These are phyloP conservation scores for Parthenolecanium corni DNA, from an alignment of 2,888 invertebrate species.

Conservation along the genomic window DNA sequence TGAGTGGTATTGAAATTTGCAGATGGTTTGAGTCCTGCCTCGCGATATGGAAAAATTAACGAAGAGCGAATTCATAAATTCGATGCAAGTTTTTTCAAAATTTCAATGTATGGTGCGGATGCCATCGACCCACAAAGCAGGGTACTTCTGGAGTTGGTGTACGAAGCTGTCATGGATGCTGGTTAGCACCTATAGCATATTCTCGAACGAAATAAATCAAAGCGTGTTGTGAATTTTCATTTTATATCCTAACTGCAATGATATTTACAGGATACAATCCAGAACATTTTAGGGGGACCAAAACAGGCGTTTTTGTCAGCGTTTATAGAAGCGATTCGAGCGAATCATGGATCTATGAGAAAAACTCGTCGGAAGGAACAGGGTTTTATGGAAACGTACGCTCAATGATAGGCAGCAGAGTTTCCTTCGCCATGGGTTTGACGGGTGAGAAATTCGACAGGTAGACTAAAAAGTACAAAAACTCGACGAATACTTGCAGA, in stretches of 20 bases:
- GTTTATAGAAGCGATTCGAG: conserved; percentile 38
- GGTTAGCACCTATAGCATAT: conserved; percentile 36
- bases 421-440: not conserved
- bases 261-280: conserved; percentile 39
- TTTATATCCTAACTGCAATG: not conserved
- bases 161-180: conserved; percentile 43
- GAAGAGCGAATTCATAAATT: conserved; percentile 36
- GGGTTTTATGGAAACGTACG: not conserved
- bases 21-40: not conserved
- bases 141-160: conserved; percentile 40
- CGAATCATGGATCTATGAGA: conserved; percentile 36
- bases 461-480: no score
- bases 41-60: no score
- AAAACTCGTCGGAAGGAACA: conserved; percentile 46
- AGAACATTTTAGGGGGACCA: conserved; percentile 39
- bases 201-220: no score
- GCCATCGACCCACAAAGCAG: conserved; percentile 43
- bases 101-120: conserved; percentile 41
- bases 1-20: no score
- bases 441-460: no score
- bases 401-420: not conserved
- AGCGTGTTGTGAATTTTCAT: no score
- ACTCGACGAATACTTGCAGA: no score
- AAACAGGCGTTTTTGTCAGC: conserved; percentile 38
- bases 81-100: conserved; percentile 42